phyloP scores from a whole-genome alignment of 2,888 invertebrate species.

The Globia sparganii region DNA sequence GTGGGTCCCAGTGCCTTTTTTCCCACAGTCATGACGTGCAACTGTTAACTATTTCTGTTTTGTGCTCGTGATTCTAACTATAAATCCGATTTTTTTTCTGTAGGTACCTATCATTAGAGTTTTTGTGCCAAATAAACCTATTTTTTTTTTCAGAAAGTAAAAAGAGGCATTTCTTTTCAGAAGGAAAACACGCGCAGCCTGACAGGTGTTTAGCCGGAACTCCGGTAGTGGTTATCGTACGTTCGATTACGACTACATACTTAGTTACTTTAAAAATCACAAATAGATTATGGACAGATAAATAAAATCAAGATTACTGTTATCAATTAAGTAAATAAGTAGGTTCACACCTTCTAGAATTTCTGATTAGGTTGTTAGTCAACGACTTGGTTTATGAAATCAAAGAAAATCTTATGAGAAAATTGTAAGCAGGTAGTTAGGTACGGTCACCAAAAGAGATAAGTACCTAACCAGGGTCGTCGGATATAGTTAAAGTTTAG shows the following conservation, averaged over 20 bases:
- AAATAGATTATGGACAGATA: conserved; percentile 1
- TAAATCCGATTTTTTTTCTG: no score
- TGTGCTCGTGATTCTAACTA: no score
- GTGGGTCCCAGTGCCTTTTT: no score
- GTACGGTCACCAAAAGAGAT: no score
- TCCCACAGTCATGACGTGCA: no score
- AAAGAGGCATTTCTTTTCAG: neutral
- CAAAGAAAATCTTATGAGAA: neutral
- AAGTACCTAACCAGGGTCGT: no score
- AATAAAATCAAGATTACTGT: conserved; percentile 16
- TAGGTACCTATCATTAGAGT: no score
- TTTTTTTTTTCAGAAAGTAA: neutral
- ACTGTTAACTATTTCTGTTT: no score
- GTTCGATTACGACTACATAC: neutral
- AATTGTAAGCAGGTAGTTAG: neutral
- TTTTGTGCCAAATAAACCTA: no score
- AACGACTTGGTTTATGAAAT: neutral
- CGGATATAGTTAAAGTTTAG: no score
- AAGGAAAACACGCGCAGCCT: neutral
- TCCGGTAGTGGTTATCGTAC: conserved; percentile 20
- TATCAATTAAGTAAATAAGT: conserved; percentile 6
- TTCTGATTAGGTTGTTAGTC: neutral
- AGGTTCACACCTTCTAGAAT: neutral
- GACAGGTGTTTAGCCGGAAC: conserved; percentile 18
- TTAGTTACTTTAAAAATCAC: conserved; percentile 23